A percentile compares a stretch with the other conserved stretches of the same genome.
Evolutionary conservation across 1,140 invertebrate species (phyloP).

Genomic region (Drosophila asahinai): DNA sequence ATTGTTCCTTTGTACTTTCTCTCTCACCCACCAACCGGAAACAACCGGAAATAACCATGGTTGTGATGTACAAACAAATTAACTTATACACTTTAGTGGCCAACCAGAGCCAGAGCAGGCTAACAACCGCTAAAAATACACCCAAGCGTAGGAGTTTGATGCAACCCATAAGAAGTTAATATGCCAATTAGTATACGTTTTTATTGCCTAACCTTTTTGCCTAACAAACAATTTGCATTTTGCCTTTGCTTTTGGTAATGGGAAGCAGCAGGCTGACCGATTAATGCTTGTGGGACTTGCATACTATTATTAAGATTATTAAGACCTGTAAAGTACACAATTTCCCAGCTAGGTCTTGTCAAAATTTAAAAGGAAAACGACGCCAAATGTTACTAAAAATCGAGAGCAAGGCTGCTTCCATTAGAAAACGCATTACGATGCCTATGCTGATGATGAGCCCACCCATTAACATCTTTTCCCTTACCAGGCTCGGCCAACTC

Average conservation of each 20-base stretch:
- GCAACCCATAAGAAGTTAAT: conserved; percentile 83
- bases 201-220: conserved; percentile 6
- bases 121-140: conserved; percentile 79
- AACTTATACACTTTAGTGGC: conserved; percentile 65
- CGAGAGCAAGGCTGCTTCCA: conserved; percentile 68
- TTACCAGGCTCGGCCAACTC: conserved; percentile 84
- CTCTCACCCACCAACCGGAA: conserved; percentile 65
- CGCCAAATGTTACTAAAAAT: not conserved
- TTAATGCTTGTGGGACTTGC: not conserved
- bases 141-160: conserved; percentile 78
- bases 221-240: conserved; percentile 51
- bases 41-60: conserved; percentile 36
- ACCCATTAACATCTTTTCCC: conserved; percentile 13
- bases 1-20: conserved; percentile 69
- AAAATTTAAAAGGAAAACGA: not conserved
- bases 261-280: conserved; percentile 63
- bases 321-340: not conserved
- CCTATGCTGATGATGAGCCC: not conserved
- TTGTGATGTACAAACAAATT: conserved; percentile 37
- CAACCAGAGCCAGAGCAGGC: conserved; percentile 54
- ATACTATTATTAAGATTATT: not conserved
- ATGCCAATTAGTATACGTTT: conserved; percentile 65
- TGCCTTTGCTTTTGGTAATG: conserved; percentile 47
- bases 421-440: conserved; percentile 33
- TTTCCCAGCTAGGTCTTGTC: not conserved